Percentiles rank a stretch among this genome's conserved stretches.
These are phyloP conservation scores for Pelosia muscerda DNA, from an alignment of 2,888 invertebrate species.

Conservation along the genomic window DNA sequence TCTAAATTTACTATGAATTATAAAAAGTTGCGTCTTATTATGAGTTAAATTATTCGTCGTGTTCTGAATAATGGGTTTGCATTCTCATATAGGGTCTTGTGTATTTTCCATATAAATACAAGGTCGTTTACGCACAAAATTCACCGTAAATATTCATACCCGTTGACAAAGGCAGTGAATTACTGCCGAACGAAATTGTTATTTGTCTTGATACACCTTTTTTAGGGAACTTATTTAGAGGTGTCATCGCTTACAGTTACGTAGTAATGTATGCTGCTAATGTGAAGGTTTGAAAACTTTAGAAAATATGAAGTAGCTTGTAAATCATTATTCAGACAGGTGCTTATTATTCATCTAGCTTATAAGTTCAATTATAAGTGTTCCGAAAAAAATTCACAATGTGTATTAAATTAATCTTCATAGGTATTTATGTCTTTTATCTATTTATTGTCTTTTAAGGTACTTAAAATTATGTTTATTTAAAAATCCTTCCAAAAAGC, in stretches of 20 bases:
- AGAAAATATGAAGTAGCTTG: not conserved
- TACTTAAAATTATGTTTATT: too few relatives aligned
- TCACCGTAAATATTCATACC: conserved; percentile 43
- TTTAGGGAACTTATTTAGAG: conserved; percentile 10
- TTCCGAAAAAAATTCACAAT: too few relatives aligned
- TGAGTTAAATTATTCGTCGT: not conserved
- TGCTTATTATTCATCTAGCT: too few relatives aligned
- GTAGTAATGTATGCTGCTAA: conserved; percentile 4
- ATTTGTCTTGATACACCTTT: conserved; percentile 45
- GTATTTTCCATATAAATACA: not conserved
- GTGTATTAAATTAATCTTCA: too few relatives aligned
- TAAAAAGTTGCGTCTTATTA: not conserved
- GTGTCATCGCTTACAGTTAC: conserved; percentile 12
- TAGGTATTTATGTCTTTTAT: too few relatives aligned
- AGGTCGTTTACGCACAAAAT: conserved; percentile 30
- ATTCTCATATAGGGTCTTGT: not conserved
- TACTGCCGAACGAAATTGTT: conserved; percentile 46
- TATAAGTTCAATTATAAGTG: too few relatives aligned
- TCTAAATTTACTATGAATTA: too few relatives aligned
- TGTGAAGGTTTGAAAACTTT: not conserved
- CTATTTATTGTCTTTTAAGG: too few relatives aligned
- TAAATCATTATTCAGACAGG: not conserved
- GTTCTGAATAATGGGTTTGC: not conserved
- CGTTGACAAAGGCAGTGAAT: conserved; percentile 55
- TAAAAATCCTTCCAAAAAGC: too few relatives aligned